phyloP scores from a whole-genome alignment of 2,797 vertebrate genomes.

The Selene dorsalis region DNA sequence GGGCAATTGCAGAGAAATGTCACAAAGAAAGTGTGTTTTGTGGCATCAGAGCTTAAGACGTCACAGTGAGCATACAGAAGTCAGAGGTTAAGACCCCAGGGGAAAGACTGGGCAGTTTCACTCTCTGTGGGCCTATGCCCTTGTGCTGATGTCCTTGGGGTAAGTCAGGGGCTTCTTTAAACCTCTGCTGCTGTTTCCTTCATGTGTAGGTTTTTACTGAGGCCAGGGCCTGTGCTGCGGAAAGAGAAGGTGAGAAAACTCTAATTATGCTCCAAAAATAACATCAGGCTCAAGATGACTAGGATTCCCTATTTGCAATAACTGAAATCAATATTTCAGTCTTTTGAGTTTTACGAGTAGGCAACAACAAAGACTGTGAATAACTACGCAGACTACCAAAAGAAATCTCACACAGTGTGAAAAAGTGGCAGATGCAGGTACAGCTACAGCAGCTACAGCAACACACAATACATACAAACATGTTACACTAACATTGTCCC shows the following conservation, averaged over 20 bases:
- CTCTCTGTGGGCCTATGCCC: slow-evolving; percentile 46
- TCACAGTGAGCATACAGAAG: slow-evolving; percentile 76
- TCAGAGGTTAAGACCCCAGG: slow-evolving; percentile 56
- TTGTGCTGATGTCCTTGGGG: slow-evolving; percentile 67
- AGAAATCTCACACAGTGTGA: neutral
- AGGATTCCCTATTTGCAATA: neutral
- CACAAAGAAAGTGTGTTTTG: slow-evolving; percentile 29
- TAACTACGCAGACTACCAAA: neutral
- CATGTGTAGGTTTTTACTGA: slow-evolving; percentile 84
- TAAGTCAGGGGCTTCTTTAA: slow-evolving; percentile 43
- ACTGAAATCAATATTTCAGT: neutral
- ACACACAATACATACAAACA: neutral
- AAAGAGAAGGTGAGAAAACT: slow-evolving; percentile 16
- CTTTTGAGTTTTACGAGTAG: neutral
- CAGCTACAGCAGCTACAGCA: neutral
- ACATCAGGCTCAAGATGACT: neutral
- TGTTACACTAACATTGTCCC: neutral
- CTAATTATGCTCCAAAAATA: neutral
- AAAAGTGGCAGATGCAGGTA: neutral
- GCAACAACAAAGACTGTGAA: neutral
- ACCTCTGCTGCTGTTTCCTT: slow-evolving; percentile 62
- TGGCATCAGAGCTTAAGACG: slow-evolving; percentile 60
- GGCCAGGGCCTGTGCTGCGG: slow-evolving; percentile 81
- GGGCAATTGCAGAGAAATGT: slow-evolving; percentile 36
- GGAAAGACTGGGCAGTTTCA: slow-evolving; percentile 55